These are phyloP conservation scores for Prionace glauca DNA, from an alignment of 2,797 vertebrate species.

Conservation along the genomic window DNA sequence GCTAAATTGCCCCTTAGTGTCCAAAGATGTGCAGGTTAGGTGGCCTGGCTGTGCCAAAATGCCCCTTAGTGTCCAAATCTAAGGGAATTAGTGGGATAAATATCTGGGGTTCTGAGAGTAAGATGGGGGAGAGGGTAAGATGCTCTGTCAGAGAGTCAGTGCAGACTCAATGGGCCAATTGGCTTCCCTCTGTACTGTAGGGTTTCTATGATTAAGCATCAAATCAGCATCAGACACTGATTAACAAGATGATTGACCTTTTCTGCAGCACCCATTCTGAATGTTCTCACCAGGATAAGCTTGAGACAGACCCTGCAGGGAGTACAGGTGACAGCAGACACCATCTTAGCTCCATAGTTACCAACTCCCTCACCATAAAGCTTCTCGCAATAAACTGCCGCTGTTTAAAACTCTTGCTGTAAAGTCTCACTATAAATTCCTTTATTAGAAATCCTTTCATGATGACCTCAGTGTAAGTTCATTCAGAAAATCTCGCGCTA, in stretches of 20 bases:
- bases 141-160: too few relatives aligned
- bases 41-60: too few relatives aligned
- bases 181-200: too few relatives aligned
- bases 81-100: too few relatives aligned
- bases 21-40: too few relatives aligned
- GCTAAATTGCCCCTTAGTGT: too few relatives aligned
- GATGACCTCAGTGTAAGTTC: not conserved
- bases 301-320: not conserved
- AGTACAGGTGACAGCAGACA: too few relatives aligned
- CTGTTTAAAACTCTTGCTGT: not conserved
- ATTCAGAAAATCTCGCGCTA: not conserved
- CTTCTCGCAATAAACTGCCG: not conserved
- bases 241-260: not conserved
- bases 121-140: too few relatives aligned
- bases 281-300: not conserved
- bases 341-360: not conserved
- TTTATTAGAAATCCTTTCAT: not conserved
- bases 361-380: not conserved
- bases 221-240: not conserved
- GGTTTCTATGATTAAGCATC: too few relatives aligned
- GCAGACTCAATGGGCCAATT: too few relatives aligned
- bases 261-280: not conserved
- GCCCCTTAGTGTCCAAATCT: too few relatives aligned
- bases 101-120: too few relatives aligned
- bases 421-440: not conserved